Conservation (phyloP, 2,797 vertebrate species). For the Pangasius sanitwongsei region DNA sequence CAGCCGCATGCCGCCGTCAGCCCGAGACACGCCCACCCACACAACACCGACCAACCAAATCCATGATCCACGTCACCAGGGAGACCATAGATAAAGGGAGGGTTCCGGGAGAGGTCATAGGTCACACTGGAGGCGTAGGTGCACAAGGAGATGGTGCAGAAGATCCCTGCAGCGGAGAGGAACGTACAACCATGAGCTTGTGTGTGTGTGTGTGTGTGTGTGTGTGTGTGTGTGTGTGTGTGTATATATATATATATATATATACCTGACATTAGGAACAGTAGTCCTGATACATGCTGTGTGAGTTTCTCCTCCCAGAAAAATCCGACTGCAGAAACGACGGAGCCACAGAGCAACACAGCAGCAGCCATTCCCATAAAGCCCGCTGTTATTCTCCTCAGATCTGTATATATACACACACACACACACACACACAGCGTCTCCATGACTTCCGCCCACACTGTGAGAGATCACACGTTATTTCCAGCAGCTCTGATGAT, state of each 20-base stretch:
- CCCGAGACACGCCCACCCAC: slow-evolving; percentile 84
- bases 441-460: slow-evolving; percentile 62
- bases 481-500: slow-evolving; percentile 43
- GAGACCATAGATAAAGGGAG: slow-evolving; percentile 84
- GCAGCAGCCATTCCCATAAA: slow-evolving; percentile 85
- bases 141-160: slow-evolving; percentile 87
- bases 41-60: slow-evolving; percentile 86
- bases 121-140: slow-evolving; percentile 84
- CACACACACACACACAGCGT: slow-evolving; percentile 48
- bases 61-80: slow-evolving; percentile 83
- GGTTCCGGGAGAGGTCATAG: slow-evolving; percentile 84
- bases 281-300: slow-evolving; percentile 81
- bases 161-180: slow-evolving; percentile 73
- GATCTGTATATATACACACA: slow-evolving; percentile 66
- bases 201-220: neutral
- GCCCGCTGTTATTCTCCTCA: slow-evolving; percentile 80
- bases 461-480: slow-evolving; percentile 43
- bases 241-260: neutral
- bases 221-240: neutral
- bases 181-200: neutral
- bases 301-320: slow-evolving; percentile 88
- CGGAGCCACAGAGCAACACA: slow-evolving; percentile 81
- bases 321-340: slow-evolving; percentile 80
- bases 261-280: slow-evolving; percentile 88
- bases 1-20: slow-evolving; percentile 81